Base-by-base conservation (phyloP, 1,140 invertebrate genomes). In the Sitophilus oryzae region DNA sequence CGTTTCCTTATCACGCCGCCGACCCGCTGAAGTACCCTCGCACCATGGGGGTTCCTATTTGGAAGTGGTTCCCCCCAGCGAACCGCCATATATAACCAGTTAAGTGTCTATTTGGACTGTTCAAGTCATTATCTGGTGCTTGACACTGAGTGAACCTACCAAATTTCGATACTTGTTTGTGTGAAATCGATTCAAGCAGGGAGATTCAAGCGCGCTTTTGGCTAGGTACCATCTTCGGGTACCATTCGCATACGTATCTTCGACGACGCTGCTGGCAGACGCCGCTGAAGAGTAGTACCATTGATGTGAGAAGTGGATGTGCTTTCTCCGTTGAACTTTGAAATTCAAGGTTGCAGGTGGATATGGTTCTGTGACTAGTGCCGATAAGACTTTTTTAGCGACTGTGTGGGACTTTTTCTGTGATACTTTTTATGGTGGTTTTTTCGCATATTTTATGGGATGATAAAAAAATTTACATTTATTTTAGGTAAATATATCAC, bases 1-100 rank as follows among this genome's bases (percentile, higher is more conserved):
- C 42, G 42, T 21, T 51, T 52, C 30, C 51, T 52, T 45, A 45
- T 45, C 51, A 15, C 16, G n/a, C n/a, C n/a, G n/a, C n/a, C n/a
- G n/a, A n/a, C n/a, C n/a, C n/a, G n/a, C n/a, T n/a, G n/a, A n/a
- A n/a, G n/a, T 16, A 8, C 9, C 14, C 8, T 40, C 20, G 38
- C 20, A 44, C 23, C 6, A 45, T 44, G 21, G 16, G 1, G 42
- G 40, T 52, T 16, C 42, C 51, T n/a, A 19, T 42, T 6, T 42
- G 19, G 16, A 21, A 21, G 40, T 15, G 14, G 36, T 30, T 11
- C 25, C 25, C 25, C 11, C 11, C 25, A 5, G 5, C 25, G 5
- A 11, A 30, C 25, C 25, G 25, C 11, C 25, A 11, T 30, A 30
- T 30, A 30, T 6, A 30, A 30, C 25, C 25, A 30, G 5, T n/a